Conservation (phyloP, 1,140 invertebrate genomes). For the Helicorthomorpha holstii region DNA sequence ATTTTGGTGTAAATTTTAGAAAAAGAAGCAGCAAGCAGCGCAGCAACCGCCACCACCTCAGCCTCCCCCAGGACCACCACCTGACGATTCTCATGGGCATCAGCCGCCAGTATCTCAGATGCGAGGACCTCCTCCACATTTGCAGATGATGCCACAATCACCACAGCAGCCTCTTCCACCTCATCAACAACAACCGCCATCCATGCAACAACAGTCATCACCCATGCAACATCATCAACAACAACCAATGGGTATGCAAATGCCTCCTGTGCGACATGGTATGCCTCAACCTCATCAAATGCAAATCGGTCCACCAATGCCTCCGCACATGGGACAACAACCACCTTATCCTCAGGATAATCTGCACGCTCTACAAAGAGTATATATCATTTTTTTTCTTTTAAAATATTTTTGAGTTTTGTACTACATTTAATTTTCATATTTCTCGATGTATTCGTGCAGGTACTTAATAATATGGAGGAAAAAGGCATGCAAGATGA, state of each 20-base stretch:
- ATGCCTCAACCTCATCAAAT: background rate
- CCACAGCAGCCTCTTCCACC: background rate
- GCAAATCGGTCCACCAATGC: background rate
- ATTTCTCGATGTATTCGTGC: too few relatives aligned
- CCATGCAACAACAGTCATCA: too few relatives aligned
- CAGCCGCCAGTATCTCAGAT: too few relatives aligned
- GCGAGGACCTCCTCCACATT: too few relatives aligned
- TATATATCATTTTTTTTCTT: background rate
- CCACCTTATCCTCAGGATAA: conserved; percentile 4
- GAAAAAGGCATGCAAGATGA: conserved; percentile 84
- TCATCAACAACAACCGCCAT: background rate
- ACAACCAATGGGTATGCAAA: too few relatives aligned
- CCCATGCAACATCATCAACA: background rate
- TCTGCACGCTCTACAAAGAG: conserved; percentile 4
- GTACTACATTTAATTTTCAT: background rate
- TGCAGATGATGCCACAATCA: background rate
- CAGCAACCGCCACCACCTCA: too few relatives aligned
- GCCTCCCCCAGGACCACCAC: too few relatives aligned
- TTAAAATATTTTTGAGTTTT: background rate
- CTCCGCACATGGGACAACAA: background rate
- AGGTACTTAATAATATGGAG: conserved; percentile 78
- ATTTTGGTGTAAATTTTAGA: too few relatives aligned
- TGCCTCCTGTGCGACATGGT: too few relatives aligned
- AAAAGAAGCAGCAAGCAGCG: too few relatives aligned
- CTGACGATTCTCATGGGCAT: too few relatives aligned